Evolutionary conservation across 1,140 invertebrate genomes (phyloP).

Genomic region (Ylistrum balloti): DNA sequence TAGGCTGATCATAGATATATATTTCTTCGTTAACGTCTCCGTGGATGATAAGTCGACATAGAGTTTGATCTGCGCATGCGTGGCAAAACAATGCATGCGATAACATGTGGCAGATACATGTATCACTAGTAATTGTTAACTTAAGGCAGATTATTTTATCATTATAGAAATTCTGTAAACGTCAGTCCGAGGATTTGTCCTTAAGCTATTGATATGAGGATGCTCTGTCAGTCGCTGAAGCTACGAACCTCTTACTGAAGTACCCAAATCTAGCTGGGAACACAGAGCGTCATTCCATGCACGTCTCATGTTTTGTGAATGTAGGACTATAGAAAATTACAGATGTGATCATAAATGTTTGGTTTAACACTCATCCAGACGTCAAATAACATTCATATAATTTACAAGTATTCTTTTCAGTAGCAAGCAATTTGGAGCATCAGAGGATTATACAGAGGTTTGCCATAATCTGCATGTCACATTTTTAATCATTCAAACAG

Average conservation of each 20-base stretch:
- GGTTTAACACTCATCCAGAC: too few species aligned
- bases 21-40: background rate
- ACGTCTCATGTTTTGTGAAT: too few species aligned
- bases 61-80: background rate
- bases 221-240: background rate
- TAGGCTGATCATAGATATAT: background rate
- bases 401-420: too few species aligned
- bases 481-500: too few species aligned
- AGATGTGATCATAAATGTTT: too few species aligned
- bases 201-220: background rate
- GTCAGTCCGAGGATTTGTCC: background rate
- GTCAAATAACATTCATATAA: too few species aligned
- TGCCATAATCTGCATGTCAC: too few species aligned
- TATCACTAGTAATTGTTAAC: slow-evolving; percentile 27
- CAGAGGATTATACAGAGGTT: too few species aligned
- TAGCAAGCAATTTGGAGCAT: too few species aligned
- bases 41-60: background rate
- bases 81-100: background rate
- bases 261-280: background rate
- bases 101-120: background rate
- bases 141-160: slow-evolving; percentile 19
- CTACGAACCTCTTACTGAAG: background rate
- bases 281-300: too few species aligned
- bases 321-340: too few species aligned
- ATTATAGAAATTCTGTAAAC: slow-evolving; percentile 8